These are phyloP conservation scores for Shargacucullia verbasci DNA, from an alignment of 2,888 invertebrate genomes.

Conservation along the genomic window DNA sequence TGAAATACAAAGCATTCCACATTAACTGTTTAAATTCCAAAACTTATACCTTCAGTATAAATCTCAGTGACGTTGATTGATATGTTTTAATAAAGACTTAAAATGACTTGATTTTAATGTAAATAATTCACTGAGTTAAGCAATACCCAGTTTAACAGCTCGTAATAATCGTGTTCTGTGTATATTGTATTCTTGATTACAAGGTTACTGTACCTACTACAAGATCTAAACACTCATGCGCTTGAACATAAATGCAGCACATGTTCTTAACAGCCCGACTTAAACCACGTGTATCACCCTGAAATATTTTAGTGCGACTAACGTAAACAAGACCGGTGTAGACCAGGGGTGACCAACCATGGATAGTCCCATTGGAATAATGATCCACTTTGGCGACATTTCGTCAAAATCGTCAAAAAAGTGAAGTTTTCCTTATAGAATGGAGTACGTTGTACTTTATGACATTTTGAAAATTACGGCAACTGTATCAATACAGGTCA, in stretches of 20 bases:
- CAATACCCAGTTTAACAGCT: no score
- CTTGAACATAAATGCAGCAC: constrained; percentile 32
- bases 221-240: constrained; percentile 29
- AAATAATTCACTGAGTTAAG: no score
- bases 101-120: no score
- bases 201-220: constrained; percentile 6
- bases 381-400: background rate
- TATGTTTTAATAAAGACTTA: background rate
- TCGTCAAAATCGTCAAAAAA: no score
- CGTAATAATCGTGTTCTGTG: no score
- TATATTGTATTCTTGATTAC: constrained; percentile 4
- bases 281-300: constrained; percentile 43
- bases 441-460: no score
- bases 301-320: constrained; percentile 50
- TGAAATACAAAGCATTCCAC: no score
- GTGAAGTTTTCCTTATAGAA: no score
- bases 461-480: no score
- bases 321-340: constrained; percentile 44
- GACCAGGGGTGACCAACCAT: constrained; percentile 27
- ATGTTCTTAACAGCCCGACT: constrained; percentile 25
- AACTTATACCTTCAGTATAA: background rate
- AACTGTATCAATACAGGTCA: no score
- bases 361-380: no score
- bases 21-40: background rate
- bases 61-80: background rate